Percentiles rank a stretch among this genome's conserved stretches.
Conservation (phyloP, 2,797 vertebrate species). For the Schizopygopsis malacanthus region DNA sequence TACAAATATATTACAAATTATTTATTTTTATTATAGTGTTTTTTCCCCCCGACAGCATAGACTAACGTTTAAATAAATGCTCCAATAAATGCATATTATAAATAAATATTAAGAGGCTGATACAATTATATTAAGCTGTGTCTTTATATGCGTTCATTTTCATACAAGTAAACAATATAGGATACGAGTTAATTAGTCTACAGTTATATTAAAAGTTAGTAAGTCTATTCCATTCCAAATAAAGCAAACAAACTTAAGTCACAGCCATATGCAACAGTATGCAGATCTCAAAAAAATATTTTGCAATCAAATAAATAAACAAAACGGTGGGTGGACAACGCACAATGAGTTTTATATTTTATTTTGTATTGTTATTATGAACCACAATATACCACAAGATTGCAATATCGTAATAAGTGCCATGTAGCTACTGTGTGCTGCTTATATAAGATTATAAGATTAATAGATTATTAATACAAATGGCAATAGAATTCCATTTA, state of each 20-base stretch:
- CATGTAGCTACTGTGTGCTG: neutral
- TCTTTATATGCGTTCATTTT: neutral
- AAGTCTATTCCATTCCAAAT: neutral
- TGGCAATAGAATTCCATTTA: neutral
- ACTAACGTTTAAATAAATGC: neutral
- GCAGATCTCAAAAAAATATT: neutral
- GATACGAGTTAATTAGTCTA: neutral
- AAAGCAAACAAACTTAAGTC: neutral
- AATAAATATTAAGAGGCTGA: neutral
- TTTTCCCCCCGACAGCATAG: neutral
- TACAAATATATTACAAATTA: constrained; percentile 7
- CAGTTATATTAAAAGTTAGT: neutral
- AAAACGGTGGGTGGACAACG: neutral
- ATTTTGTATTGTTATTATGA: neutral
- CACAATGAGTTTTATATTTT: neutral
- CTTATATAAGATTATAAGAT: neutral
- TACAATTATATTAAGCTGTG: too few species aligned
- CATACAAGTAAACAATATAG: neutral
- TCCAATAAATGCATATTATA: neutral
- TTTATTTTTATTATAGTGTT: neutral
- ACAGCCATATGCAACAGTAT: neutral
- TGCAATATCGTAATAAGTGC: neutral
- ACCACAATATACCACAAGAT: neutral
- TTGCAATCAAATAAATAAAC: neutral
- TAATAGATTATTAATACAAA: neutral